Conservation (phyloP, 2,888 invertebrate genomes). For the Athripsodes cinereus region DNA sequence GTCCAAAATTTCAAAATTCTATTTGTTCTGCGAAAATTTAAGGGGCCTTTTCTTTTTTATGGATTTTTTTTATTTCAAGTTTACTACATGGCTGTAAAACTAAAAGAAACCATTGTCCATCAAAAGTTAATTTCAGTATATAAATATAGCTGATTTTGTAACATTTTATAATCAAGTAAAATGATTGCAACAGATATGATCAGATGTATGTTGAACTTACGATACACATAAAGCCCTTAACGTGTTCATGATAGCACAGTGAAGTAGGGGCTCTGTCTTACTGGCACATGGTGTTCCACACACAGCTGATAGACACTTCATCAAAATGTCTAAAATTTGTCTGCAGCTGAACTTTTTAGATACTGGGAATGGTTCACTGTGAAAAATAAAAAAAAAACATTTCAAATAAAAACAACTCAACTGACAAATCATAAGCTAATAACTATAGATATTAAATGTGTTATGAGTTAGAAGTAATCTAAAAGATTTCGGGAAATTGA, state of each 20-base stretch:
- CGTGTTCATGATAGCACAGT: slow-evolving; percentile 30
- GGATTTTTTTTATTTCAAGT: too few species aligned
- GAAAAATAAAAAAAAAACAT: not conserved
- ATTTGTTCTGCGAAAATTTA: too few species aligned
- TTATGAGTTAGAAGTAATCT: not conserved
- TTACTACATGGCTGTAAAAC: too few species aligned
- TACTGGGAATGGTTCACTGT: slow-evolving; percentile 32
- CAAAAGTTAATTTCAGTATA: too few species aligned
- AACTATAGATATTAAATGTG: not conserved
- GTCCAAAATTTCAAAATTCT: too few species aligned
- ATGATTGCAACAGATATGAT: not conserved
- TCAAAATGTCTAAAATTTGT: slow-evolving; percentile 31
- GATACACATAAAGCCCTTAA: slow-evolving; percentile 30
- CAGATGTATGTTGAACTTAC: slow-evolving; percentile 26
- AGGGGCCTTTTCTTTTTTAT: too few species aligned
- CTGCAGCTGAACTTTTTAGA: slow-evolving; percentile 31
- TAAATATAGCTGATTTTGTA: too few species aligned
- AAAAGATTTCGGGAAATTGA: not conserved
- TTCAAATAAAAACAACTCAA: too few species aligned
- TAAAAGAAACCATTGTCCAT: too few species aligned
- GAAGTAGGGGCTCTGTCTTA: slow-evolving; percentile 30
- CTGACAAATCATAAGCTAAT: not conserved
- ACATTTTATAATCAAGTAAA: too few species aligned
- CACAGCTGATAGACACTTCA: slow-evolving; percentile 30
- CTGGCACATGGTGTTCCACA: slow-evolving; percentile 7